Evolutionary conservation across 2,797 vertebrate species (phyloP).

Genomic region (Buphagus erythrorhynchus): DNA sequence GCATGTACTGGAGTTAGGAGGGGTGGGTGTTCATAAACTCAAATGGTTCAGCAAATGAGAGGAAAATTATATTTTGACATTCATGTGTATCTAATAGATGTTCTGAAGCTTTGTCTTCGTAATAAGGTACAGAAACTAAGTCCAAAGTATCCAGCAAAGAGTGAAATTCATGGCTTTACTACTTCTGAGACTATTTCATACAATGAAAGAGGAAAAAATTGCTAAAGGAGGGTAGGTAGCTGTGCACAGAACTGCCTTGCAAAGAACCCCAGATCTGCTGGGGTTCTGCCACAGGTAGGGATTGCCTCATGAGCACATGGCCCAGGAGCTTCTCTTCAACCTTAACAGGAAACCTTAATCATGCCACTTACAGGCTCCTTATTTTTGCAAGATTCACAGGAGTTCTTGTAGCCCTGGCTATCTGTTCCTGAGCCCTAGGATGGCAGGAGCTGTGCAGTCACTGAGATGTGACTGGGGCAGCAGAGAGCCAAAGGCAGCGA

Average conservation of each 20-base stretch:
- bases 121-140: slow-evolving; percentile 1
- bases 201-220: not conserved
- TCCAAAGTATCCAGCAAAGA: not conserved
- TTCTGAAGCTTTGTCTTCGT: not conserved
- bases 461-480: not conserved
- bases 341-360: not conserved
- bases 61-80: slow-evolving; percentile 55
- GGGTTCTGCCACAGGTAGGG: not conserved
- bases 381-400: not conserved
- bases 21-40: slow-evolving; percentile 36
- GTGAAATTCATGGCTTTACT: not conserved
- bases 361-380: not conserved
- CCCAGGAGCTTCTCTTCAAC: not conserved
- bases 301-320: fast-evolving
- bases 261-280: not conserved
- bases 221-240: too few species aligned
- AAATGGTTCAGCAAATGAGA: slow-evolving; percentile 9
- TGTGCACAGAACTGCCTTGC: not conserved
- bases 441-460: not conserved
- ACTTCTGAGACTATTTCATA: not conserved
- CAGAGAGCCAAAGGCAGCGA: not conserved
- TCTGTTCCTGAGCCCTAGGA: not conserved
- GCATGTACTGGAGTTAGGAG: not conserved
- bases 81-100: not conserved
- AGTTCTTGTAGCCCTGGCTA: not conserved